phyloP scores from a whole-genome alignment of 2,797 vertebrate species.

The Geotrypetes seraphini region DNA sequence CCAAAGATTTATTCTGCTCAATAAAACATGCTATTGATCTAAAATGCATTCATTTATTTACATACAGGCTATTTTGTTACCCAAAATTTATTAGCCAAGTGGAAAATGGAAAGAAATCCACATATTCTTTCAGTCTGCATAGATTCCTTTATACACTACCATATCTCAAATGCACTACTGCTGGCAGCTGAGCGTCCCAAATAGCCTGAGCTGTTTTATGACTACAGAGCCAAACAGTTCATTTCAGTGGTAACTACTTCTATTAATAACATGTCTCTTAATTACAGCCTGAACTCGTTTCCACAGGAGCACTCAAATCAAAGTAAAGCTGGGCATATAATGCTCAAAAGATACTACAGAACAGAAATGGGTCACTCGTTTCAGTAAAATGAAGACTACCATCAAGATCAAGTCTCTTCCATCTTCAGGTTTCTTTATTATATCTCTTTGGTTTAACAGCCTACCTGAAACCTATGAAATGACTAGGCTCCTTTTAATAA shows the following conservation, averaged over 20 bases:
- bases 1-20: conserved; percentile 7
- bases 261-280: conserved; percentile 1
- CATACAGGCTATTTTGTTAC: no score
- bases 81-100: conserved; percentile 1
- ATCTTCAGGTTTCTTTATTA: no score
- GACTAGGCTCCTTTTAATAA: conserved; percentile 24
- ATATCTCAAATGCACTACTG: neutral
- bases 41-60: conserved; percentile 5
- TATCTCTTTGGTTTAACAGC: conserved; percentile 11
- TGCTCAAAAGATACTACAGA: neutral
- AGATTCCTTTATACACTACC: neutral
- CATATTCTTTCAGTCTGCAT: conserved; percentile 10
- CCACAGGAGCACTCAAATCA: neutral
- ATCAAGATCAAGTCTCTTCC: conserved; percentile 1
- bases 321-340: neutral
- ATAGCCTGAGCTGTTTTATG: conserved; percentile 2
- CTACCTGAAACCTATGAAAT: conserved; percentile 20
- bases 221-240: conserved; percentile 1
- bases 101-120: conserved; percentile 7
- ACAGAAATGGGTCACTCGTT: neutral
- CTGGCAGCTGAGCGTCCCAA: conserved; percentile 11
- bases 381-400: conserved; percentile 5
- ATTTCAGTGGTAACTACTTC: neutral
- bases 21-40: conserved; percentile 9
- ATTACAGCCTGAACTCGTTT: conserved; percentile 10